A percentile compares a stretch with the other conserved stretches of the same genome.
phyloP scores from a whole-genome alignment of 2,113 vertebrate genomes.

The Indicator maculatus region DNA sequence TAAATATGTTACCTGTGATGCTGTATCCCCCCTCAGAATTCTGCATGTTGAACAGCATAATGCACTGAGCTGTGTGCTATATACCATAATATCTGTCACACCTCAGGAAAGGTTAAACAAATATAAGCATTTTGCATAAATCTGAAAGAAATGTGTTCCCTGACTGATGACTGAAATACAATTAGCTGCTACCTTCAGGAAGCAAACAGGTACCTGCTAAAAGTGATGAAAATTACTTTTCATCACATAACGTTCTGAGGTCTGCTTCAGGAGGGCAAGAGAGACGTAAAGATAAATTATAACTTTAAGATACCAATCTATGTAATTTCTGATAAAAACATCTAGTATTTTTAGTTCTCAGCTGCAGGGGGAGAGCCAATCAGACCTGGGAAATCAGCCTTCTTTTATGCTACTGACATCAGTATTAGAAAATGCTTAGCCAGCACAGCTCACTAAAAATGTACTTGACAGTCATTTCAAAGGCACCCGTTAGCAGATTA shows the following conservation, averaged over 20 bases:
- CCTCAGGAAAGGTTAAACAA: background rate
- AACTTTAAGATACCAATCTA: background rate
- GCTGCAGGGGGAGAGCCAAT: background rate
- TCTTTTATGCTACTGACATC: background rate
- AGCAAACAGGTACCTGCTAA: background rate
- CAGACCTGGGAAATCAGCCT: background rate
- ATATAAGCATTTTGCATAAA: background rate
- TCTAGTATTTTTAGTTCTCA: background rate
- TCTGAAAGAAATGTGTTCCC: background rate
- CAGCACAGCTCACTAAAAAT: constrained; percentile 15
- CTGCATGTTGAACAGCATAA: background rate
- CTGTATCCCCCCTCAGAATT: background rate
- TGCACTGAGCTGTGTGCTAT: background rate
- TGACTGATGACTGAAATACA: background rate
- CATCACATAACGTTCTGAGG: background rate
- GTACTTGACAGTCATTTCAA: background rate
- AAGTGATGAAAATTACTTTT: background rate
- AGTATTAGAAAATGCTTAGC: constrained; percentile 2
- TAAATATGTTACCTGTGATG: background rate
- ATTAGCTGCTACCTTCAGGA: background rate
- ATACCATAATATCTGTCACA: background rate
- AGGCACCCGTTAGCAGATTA: background rate
- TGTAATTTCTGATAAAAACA: background rate
- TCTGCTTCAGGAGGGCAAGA: background rate
- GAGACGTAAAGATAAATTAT: background rate